phyloP scores from a whole-genome alignment of 2,797 vertebrate genomes.

The Pelobates cultripes region DNA sequence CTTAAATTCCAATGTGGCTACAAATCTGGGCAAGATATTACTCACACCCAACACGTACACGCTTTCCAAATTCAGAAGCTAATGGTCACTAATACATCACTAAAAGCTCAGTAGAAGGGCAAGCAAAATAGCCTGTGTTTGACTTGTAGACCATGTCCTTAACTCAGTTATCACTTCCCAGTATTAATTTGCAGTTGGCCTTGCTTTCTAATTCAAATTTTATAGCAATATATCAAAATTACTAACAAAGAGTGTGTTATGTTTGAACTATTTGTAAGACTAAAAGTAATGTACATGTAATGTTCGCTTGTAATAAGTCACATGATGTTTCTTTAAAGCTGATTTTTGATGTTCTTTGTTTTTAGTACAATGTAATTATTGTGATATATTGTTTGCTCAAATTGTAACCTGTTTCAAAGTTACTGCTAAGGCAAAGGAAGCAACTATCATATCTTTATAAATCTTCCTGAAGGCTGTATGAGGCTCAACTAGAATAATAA shows the following conservation, averaged over 20 bases:
- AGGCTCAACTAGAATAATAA: too few species aligned
- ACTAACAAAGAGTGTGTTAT: neutral
- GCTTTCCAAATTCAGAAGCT: neutral
- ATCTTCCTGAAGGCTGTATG: too few species aligned
- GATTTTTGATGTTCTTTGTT: too few species aligned
- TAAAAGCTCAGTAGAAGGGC: neutral
- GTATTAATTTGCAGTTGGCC: neutral
- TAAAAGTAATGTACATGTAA: neutral
- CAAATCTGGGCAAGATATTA: constrained; percentile 2
- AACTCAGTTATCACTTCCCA: neutral
- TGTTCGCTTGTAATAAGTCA: too few species aligned
- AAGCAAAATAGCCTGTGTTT: neutral
- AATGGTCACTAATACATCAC: neutral
- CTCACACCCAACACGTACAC: neutral
- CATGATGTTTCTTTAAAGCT: too few species aligned
- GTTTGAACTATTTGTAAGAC: neutral
- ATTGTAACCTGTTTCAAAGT: too few species aligned
- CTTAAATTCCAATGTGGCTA: neutral
- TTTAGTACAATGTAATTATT: too few species aligned
- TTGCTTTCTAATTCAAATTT: neutral
- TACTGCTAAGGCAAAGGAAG: too few species aligned
- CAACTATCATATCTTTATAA: too few species aligned
- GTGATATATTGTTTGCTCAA: too few species aligned
- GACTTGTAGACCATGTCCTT: neutral
- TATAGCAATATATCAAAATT: neutral